Conservation (phyloP, 1,140 invertebrate genomes). For the Charaxes varanes region DNA sequence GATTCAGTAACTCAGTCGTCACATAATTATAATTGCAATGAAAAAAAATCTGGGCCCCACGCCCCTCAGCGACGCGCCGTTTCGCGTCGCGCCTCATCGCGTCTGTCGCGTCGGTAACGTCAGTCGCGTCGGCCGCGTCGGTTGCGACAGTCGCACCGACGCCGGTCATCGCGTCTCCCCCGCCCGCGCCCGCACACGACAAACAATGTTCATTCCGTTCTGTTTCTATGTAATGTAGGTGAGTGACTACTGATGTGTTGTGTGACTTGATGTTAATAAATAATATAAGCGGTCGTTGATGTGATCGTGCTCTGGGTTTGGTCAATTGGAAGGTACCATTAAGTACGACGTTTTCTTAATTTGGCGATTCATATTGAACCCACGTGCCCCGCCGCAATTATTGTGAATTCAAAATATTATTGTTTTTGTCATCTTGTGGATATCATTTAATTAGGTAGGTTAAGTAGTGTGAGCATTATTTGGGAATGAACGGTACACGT, state of each 20-base stretch:
- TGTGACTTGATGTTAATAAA: slow-evolving; percentile 55
- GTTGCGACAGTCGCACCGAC: slow-evolving; percentile 10
- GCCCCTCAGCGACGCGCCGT: too few relatives aligned
- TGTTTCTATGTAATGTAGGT: slow-evolving; percentile 39
- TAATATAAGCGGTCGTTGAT: slow-evolving; percentile 25
- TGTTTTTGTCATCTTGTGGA: slow-evolving; percentile 11
- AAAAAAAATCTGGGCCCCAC: too few relatives aligned
- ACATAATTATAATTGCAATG: too few relatives aligned
- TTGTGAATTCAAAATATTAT: slow-evolving; percentile 6
- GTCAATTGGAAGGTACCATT: slow-evolving; percentile 7
- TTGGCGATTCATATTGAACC: slow-evolving; percentile 13
- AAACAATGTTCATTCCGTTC: slow-evolving; percentile 48
- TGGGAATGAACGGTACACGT: slow-evolving; percentile 11
- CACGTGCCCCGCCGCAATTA: slow-evolving; percentile 1
- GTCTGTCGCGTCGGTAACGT: too few relatives aligned
- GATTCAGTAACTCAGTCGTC: too few relatives aligned
- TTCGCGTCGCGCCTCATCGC: too few relatives aligned
- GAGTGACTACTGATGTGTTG: slow-evolving; percentile 36
- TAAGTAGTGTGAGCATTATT: slow-evolving; percentile 20
- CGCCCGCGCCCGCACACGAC: slow-evolving; percentile 24
- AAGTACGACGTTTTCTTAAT: slow-evolving; percentile 13
- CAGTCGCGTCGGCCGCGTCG: too few relatives aligned
- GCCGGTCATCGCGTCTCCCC: slow-evolving; percentile 13
- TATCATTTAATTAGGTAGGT: slow-evolving; percentile 16
- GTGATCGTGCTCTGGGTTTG: slow-evolving; percentile 5